Percentiles rank a stretch among this genome's conserved stretches.
These are phyloP conservation scores for Tokudaia muenninki DNA, from an alignment of 2,797 vertebrate genomes.

Conservation along the genomic window DNA sequence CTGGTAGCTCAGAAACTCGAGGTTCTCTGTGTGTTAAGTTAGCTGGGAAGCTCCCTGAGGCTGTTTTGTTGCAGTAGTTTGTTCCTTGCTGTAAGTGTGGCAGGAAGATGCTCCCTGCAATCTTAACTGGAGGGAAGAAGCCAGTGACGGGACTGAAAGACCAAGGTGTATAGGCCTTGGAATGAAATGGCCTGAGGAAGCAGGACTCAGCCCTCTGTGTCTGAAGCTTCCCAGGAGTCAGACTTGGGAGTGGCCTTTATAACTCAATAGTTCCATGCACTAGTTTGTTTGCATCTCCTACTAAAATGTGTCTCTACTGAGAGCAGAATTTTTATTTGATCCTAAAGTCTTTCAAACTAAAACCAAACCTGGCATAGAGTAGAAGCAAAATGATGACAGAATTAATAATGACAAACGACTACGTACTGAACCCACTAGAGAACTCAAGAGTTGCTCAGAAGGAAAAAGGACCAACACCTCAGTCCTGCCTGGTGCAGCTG, in stretches of 20 bases:
- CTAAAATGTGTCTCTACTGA: neutral
- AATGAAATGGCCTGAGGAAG: neutral
- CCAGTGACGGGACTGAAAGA: neutral
- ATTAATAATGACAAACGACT: fast-evolving
- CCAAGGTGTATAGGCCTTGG: neutral
- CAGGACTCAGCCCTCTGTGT: neutral
- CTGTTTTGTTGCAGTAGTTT: neutral
- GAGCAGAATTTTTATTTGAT: neutral
- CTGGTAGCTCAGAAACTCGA: neutral
- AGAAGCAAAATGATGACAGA: neutral
- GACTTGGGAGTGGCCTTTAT: neutral
- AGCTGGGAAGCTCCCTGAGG: neutral
- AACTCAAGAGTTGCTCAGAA: neutral
- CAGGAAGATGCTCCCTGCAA: neutral
- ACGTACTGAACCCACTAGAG: fast-evolving
- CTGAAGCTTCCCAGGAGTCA: neutral
- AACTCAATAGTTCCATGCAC: neutral
- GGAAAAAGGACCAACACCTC: fast-evolving
- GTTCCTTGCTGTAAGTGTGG: neutral
- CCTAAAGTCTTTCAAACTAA: no score
- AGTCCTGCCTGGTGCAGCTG: fast-evolving
- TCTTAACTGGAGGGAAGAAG: neutral
- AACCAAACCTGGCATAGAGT: fast-evolving
- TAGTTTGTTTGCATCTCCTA: neutral
- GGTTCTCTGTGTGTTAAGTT: neutral